Evolutionary conservation across 2,888 invertebrate genomes (phyloP).

Genomic region (Nudaria mundana): DNA sequence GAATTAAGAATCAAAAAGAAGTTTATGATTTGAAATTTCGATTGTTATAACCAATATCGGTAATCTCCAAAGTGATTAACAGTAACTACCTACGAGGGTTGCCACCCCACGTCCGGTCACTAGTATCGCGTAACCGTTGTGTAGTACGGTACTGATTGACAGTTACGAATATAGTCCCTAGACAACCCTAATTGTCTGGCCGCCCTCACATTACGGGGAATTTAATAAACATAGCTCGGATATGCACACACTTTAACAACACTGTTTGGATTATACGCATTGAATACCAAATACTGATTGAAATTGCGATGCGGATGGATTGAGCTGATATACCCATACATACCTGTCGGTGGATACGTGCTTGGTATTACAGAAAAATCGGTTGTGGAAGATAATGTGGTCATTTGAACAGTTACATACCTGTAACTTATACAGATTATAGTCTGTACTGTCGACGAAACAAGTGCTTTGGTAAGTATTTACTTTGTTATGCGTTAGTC

Average conservation of each 20-base stretch:
- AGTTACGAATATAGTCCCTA: slow-evolving; percentile 61
- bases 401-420: too few species aligned
- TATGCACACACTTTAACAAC: slow-evolving; percentile 46
- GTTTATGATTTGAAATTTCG: slow-evolving; percentile 16
- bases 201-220: slow-evolving; percentile 61
- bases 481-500: too few species aligned
- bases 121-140: slow-evolving; percentile 51
- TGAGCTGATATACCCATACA: slow-evolving; percentile 13
- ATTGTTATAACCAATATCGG: slow-evolving; percentile 17
- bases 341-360: slow-evolving; percentile 4
- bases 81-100: slow-evolving; percentile 28
- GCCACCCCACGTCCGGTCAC: slow-evolving; percentile 44
- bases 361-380: slow-evolving; percentile 14
- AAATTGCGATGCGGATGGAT: slow-evolving; percentile 47
- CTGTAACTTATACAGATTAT: too few species aligned
- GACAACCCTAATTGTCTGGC: slow-evolving; percentile 61
- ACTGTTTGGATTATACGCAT: slow-evolving; percentile 52
- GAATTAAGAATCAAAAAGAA: too few species aligned
- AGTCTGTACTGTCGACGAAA: too few species aligned
- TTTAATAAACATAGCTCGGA: slow-evolving; percentile 64
- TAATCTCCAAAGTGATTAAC: slow-evolving; percentile 27
- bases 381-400: too few species aligned
- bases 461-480: too few species aligned
- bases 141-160: slow-evolving; percentile 58
- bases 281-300: slow-evolving; percentile 51